Evolutionary conservation across 2,113 vertebrate species (phyloP), one percentile per base, ranked within the genome.

Genomic region (Nothobranchius furzeri): DNA sequence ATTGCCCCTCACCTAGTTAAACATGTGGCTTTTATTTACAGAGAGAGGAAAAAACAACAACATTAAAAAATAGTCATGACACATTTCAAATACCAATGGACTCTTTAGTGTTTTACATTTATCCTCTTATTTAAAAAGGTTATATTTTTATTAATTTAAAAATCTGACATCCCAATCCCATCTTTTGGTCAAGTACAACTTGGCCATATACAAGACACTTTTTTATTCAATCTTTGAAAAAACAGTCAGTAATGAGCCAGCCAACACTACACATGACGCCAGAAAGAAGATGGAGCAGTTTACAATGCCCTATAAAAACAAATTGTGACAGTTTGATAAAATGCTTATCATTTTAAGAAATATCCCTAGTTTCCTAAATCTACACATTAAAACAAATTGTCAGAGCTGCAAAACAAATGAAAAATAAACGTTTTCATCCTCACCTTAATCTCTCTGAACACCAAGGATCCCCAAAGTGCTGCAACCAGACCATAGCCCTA

Each of bases 391-490:
- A 3, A 30, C 30, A 30, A 20, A 3, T 30, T 30, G 30, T 30
- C 30, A 30, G 30, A 30, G 30, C 30, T 30, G 30, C 30, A 3
- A 30, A 30, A 30, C 30, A 30, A 30, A 30, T 3, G 4, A 30
- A 30, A 30, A 30, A 30, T 30, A 4, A 3, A 30, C 1, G 4
- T 30, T 30, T 20, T 45, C 13, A 7, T 53, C 73, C 85, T 86
- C 92, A 97, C 95, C 94, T 92, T 94, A 77, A 98, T 91, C 91
- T 98, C 96, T 78, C 90, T 95, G 84, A 98, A 97, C 4, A 96
- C 87, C 56, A 98, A 79, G 62, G 94, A 88, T 73, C 95, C 95
- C 95, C 95, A 97, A 75, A 98, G 62, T 14, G 93, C 94, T 82
- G 95, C 95, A 73, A 98, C 88, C 68, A 98, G 81, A 69, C 95